Base-by-base conservation (phyloP, 2,888 invertebrate genomes). In the Epinotia brunnichana region DNA sequence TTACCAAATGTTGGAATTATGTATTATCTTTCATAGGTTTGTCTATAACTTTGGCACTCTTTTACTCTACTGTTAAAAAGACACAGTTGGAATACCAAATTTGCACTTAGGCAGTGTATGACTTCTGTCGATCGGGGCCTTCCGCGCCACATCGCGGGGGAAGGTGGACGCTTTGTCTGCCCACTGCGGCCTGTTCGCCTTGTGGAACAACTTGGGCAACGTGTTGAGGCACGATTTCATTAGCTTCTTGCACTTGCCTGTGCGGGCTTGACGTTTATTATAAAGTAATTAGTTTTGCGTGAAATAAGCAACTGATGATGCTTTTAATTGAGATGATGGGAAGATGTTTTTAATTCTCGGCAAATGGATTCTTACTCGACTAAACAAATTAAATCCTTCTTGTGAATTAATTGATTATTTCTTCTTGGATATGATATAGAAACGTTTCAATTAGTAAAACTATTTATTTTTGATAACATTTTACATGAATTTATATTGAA, bases 101-200 rank as follows among this genome's bases (percentile, higher is more conserved):
- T 82, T 86, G 87, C 92, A 91, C 83, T 92, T 93, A 81, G 93
- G 93, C 79, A 93, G 85, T 68, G 93, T 92, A 82, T 93, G 92
- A 76, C 87, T 90, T 89, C 90, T 92, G 87, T 85, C 87, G 83
- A 81, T 87, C 76, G 85, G 83, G 61, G 85, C 79, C 79, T 86
- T 85, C 76, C 90, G 82, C 15, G 85, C 78, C 71, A 88, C 76
- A 60, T 89, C 85, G 24, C 92, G 85, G 0, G 93, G 93, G 76
- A 93, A 92, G 35, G 92, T 93, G 5, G 85, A 90, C 61, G 88
- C 87, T 82, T 92, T 92, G 79, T 81, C 82, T 69, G 86, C 83
- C 68, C 85, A 76, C 29, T 91, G 90, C 77, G 85, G 87, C 82
- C 85, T 91, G 79, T 89, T 92, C 67, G 90, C 85, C 83, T 91